Base-by-base conservation (phyloP, 2,113 vertebrate species). In the Tympanuchus pallidicinctus region DNA sequence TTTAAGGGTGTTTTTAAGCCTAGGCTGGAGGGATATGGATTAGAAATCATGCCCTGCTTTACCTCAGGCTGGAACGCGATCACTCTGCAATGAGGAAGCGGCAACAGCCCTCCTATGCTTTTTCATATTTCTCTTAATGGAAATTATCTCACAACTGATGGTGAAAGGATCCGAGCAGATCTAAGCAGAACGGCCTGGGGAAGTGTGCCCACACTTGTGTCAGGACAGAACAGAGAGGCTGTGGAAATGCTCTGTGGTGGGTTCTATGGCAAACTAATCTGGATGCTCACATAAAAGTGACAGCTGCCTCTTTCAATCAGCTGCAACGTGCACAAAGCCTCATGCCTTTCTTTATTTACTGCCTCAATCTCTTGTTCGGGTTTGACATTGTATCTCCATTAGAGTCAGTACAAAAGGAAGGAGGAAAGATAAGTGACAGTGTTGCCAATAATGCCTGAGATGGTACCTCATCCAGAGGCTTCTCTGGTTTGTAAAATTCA, bases 271-370 rank as follows among this genome's bases (percentile, higher is more conserved):
- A 80, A 88, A 74, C 0, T 1, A 70, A 70, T 71, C 20, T 17
- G 27, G 66, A 30, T 64, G 42, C 3, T 86, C 4, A 0, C 38
- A 32, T 77, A 27, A 5, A 12, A 80, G 42, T 61, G 32, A 32
- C 88, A 88, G 69, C 78, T 72, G 66, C 45, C 30, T 22, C 27
- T 32, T 28, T 63, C 60, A 17, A 0, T 88, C 79, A 70, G n/a
- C 64, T 80, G 40, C 14, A 5, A 27, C 6, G 6, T 42, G 56
- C 88, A 71, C 38, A 72, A 54, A 82, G 5, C 71, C 36, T 82
- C 61, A 71, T 50, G 67, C 21, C 42, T 90, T 32, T 59, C 47
- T 86, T 90, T 67, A 86, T 81, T 94, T 95, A 60, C 75, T 82
- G 45, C 69, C 47, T 52, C 47, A 19, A 14, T 38, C 69, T 52